Percentiles rank a stretch among this genome's conserved stretches.
Evolutionary conservation across 2,113 vertebrate genomes (phyloP).

Genomic region (Scopus umbretta): DNA sequence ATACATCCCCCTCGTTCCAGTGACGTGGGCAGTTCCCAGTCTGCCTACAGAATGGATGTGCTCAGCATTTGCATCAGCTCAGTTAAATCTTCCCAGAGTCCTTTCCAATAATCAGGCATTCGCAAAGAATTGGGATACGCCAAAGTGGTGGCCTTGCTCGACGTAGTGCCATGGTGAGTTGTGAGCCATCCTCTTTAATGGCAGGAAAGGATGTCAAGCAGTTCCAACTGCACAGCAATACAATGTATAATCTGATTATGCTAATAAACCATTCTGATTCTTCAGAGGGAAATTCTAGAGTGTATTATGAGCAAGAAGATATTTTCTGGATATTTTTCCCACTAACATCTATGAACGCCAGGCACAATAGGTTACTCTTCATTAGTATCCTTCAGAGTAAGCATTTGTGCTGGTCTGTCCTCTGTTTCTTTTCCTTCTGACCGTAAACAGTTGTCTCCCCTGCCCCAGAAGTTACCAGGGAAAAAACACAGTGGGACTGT

Average conservation of each 20-base stretch:
- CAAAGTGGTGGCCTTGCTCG: neutral
- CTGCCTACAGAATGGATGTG: neutral
- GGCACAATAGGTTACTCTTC: neutral
- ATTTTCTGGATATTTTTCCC: neutral
- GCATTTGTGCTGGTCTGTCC: neutral
- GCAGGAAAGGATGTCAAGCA: neutral
- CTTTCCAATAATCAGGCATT: neutral
- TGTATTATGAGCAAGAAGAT: neutral
- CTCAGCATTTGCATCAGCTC: neutral
- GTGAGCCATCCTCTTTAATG: neutral
- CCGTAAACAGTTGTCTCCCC: neutral
- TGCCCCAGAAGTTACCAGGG: neutral
- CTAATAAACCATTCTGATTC: neutral
- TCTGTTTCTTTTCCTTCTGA: neutral
- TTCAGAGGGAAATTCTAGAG: neutral
- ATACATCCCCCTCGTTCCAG: neutral
- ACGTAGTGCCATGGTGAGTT: neutral
- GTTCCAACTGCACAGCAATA: neutral
- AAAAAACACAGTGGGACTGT: neutral
- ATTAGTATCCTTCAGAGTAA: neutral
- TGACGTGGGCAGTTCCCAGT: too few species aligned
- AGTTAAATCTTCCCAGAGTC: neutral
- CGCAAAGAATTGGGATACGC: neutral
- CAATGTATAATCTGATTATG: neutral
- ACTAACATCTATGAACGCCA: neutral